These are phyloP conservation scores for Agelas oroides DNA, from an alignment of 37 sponge, comb jelly and placozoan species.

Conservation along the genomic window DNA sequence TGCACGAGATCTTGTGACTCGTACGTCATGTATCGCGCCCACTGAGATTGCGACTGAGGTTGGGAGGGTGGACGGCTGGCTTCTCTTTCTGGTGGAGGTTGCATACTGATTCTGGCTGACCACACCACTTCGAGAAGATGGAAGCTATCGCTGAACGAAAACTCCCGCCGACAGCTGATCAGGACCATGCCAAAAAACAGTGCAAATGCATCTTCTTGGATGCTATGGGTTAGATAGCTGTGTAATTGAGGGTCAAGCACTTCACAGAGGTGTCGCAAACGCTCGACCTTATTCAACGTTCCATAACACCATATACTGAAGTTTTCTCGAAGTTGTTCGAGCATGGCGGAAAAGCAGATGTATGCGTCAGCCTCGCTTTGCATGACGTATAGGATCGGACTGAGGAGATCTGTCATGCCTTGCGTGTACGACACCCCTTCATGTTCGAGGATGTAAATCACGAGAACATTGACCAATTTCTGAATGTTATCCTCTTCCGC, in stretches of 20 bases:
- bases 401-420: slow-evolving; percentile 86
- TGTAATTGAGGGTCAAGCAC: slow-evolving; percentile 70
- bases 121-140: slow-evolving; percentile 69
- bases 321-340: slow-evolving; percentile 56
- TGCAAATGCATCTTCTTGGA: slow-evolving; percentile 72
- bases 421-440: slow-evolving; percentile 70
- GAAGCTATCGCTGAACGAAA: slow-evolving; percentile 69
- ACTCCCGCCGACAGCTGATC: slow-evolving; percentile 78
- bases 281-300: slow-evolving; percentile 65
- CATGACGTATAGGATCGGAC: slow-evolving; percentile 80
- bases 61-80: not conserved
- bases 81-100: not conserved
- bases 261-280: slow-evolving; percentile 78
- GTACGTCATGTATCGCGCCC: slow-evolving; percentile 70
- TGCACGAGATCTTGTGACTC: slow-evolving; percentile 54
- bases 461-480: slow-evolving; percentile 62
- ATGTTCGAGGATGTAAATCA: slow-evolving; percentile 77
- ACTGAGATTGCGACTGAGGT: slow-evolving; percentile 12
- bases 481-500: slow-evolving; percentile 49
- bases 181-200: slow-evolving; percentile 85
- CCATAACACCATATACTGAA: slow-evolving; percentile 74
- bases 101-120: slow-evolving; percentile 19
- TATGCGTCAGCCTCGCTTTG: slow-evolving; percentile 73
- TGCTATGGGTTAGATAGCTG: slow-evolving; percentile 1
- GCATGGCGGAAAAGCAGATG: slow-evolving; percentile 71